Evolutionary conservation across 2,113 vertebrate genomes (phyloP).

Genomic region (Menidia beryllina): DNA sequence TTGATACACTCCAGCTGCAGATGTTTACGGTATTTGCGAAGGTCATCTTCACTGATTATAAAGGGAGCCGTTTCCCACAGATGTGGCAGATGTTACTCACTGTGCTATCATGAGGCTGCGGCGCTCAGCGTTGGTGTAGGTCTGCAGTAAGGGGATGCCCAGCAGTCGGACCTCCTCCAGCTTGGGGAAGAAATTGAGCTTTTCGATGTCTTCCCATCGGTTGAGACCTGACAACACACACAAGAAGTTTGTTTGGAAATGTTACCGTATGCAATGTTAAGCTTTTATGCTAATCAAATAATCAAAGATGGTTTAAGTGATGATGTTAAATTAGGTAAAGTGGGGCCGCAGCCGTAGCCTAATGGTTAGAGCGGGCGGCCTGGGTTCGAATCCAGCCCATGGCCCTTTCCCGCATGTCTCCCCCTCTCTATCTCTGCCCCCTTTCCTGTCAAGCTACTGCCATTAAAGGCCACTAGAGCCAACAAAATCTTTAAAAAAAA

Average conservation of each 20-base stretch:
- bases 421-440: too few species aligned
- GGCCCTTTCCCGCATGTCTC: too few species aligned
- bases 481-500: too few species aligned
- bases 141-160: conserved; percentile 94
- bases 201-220: conserved; percentile 96
- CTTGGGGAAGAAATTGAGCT: conserved; percentile 94
- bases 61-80: neutral
- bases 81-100: conserved; percentile 67
- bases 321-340: too few species aligned
- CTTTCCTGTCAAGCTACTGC: too few species aligned
- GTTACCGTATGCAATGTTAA: too few species aligned
- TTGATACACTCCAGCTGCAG: neutral
- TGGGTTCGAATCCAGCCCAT: too few species aligned
- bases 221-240: conserved; percentile 86
- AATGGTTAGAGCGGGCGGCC: too few species aligned
- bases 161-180: conserved; percentile 94
- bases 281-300: too few species aligned
- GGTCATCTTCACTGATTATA: neutral
- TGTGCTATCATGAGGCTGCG: conserved; percentile 93
- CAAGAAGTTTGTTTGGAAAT: neutral
- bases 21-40: neutral
- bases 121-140: conserved; percentile 91
- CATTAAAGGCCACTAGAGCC: too few species aligned
- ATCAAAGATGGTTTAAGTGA: too few species aligned
- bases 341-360: too few species aligned